Evolutionary conservation across 2,113 vertebrate genomes (phyloP).

Genomic region (Symphodus melops): DNA sequence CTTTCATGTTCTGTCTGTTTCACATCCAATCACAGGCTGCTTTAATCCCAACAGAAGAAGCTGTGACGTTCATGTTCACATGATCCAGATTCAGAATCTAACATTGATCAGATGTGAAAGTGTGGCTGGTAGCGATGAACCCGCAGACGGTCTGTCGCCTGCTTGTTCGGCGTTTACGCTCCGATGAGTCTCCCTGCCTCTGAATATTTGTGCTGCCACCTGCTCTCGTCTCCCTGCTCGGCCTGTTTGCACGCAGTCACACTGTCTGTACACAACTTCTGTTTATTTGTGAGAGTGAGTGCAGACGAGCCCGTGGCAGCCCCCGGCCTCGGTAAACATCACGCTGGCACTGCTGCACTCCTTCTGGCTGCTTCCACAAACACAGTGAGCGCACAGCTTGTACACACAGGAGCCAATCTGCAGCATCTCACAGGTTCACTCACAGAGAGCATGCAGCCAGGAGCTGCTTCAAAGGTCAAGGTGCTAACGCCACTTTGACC

Average conservation of each 20-base stretch:
- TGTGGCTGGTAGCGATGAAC: not conserved
- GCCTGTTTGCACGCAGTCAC: constrained; percentile 1
- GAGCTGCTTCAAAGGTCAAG: no score
- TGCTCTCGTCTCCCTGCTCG: not conserved
- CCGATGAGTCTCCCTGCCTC: not conserved
- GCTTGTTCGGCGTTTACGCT: not conserved
- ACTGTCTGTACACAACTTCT: not conserved
- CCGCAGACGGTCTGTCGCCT: not conserved
- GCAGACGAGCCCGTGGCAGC: not conserved
- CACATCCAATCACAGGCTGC: no score
- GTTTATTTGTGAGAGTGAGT: not conserved
- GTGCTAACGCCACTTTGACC: no score
- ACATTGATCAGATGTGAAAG: not conserved
- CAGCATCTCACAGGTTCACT: not conserved
- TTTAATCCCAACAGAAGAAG: no score
- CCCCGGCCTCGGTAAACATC: not conserved
- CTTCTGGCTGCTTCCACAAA: not conserved
- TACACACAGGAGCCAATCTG: not conserved
- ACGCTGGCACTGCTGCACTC: not conserved
- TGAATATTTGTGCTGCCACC: not conserved
- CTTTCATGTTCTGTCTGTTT: no score
- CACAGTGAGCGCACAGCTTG: not conserved
- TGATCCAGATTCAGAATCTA: not conserved
- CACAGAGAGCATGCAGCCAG: not conserved
- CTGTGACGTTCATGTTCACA: not conserved